phyloP scores from a whole-genome alignment of 1,140 invertebrate species.

The Drosophila athabasca region DNA sequence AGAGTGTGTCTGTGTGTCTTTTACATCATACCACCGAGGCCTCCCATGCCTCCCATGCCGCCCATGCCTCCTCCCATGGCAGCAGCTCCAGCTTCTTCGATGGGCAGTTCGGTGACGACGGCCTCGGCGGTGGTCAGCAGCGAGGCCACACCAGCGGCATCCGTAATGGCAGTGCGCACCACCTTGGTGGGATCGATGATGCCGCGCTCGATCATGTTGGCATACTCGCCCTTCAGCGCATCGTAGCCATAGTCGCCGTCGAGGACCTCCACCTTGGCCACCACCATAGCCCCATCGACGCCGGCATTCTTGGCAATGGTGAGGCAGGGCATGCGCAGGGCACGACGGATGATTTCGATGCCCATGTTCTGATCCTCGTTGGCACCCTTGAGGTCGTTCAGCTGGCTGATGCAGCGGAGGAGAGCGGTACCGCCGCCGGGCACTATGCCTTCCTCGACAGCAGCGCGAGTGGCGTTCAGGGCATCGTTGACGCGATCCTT shows the following conservation, averaged over 20 bases:
- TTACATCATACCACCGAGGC: constrained; percentile 40
- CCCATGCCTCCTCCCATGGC: constrained; percentile 37
- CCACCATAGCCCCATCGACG: constrained; percentile 96
- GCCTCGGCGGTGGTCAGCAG: constrained; percentile 98
- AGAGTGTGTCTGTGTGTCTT: background rate
- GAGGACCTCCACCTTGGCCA: constrained; percentile 94
- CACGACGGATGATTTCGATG: constrained; percentile 96
- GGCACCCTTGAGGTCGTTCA: constrained; percentile 88
- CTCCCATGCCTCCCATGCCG: constrained; percentile 45
- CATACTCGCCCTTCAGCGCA: constrained; percentile 96
- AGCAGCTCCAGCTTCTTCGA: constrained; percentile 90
- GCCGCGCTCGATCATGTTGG: constrained; percentile 98
- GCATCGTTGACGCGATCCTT: constrained; percentile 99
- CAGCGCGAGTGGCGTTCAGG: constrained; percentile 97
- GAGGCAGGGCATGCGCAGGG: constrained; percentile 95
- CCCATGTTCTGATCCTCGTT: constrained; percentile 93
- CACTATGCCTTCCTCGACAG: constrained; percentile 99
- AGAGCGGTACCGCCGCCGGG: constrained; percentile 98
- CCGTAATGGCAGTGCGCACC: constrained; percentile 98
- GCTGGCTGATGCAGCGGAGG: constrained; percentile 91
- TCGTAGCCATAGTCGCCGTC: constrained; percentile 95
- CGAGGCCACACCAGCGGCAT: constrained; percentile 98
- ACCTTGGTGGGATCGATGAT: constrained; percentile 99
- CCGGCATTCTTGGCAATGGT: constrained; percentile 98
- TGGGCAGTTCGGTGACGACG: constrained; percentile 96